Percentiles rank a stretch among this genome's conserved stretches.
These are phyloP conservation scores for Brachypodius melanocephalos DNA, from an alignment of 2,113 vertebrate species.

Conservation along the genomic window DNA sequence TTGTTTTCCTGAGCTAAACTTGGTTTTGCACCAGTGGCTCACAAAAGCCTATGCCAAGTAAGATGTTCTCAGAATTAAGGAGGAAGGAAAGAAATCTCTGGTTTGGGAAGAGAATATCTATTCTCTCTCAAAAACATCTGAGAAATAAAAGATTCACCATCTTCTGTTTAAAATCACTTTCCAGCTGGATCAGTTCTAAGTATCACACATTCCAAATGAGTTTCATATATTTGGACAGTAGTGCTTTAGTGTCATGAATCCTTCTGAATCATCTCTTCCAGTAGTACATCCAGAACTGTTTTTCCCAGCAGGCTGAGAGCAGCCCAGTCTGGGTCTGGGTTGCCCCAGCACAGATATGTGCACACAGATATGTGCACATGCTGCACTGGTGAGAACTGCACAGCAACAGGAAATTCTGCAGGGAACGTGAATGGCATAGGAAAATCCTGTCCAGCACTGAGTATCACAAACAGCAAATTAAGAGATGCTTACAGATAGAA, in stretches of 20 bases:
- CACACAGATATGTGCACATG: rapidly evolving
- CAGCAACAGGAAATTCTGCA: neutral
- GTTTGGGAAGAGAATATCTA: neutral
- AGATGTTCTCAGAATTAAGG: conserved; percentile 6
- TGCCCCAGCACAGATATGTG: neutral
- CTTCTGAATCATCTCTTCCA: conserved; percentile 13
- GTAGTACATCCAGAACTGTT: neutral
- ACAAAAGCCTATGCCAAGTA: neutral
- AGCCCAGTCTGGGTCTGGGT: neutral
- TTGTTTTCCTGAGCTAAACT: conserved; percentile 13
- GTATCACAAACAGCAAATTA: neutral
- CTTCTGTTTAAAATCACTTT: conserved; percentile 3
- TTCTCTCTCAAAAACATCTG: neutral
- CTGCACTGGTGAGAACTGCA: neutral
- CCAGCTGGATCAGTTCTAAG: neutral
- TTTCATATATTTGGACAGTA: neutral
- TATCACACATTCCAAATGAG: neutral
- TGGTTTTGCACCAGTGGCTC: neutral
- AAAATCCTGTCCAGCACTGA: conserved; percentile 1
- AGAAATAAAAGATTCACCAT: neutral
- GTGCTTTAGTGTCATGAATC: neutral
- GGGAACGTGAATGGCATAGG: neutral
- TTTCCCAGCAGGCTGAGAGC: neutral
- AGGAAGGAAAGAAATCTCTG: neutral
- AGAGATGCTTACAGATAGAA: neutral